Conservation (phyloP, 2,888 invertebrate species). For the Allophyes oxyacanthae region DNA sequence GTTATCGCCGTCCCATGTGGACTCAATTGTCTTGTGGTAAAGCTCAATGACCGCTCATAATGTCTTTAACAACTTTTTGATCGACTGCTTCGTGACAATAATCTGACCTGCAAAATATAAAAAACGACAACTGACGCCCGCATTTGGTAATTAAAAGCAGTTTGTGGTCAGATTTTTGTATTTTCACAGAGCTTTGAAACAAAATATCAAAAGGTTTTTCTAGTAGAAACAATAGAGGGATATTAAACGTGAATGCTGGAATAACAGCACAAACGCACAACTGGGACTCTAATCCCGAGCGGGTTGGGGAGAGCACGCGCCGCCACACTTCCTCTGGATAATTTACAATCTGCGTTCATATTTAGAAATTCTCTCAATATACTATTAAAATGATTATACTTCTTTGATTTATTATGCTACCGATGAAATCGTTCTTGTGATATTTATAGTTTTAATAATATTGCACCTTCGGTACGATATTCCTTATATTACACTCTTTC, state of each 20-base stretch:
- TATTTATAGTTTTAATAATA: slow-evolving; percentile 20
- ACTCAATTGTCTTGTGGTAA: slow-evolving; percentile 80
- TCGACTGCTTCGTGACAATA: slow-evolving; percentile 19
- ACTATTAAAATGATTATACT: slow-evolving; percentile 40
- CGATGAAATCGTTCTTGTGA: slow-evolving; percentile 1
- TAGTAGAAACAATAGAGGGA: slow-evolving; percentile 73
- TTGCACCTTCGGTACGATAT: slow-evolving; percentile 27
- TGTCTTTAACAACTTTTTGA: slow-evolving; percentile 56
- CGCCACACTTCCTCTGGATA: slow-evolving; percentile 69
- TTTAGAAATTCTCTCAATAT: slow-evolving; percentile 65
- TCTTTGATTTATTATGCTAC: slow-evolving; percentile 2
- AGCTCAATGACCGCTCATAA: slow-evolving; percentile 58
- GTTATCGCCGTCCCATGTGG: slow-evolving; percentile 73
- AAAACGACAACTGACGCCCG: slow-evolving; percentile 28
- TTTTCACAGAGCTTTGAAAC: slow-evolving; percentile 53
- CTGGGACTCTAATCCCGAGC: slow-evolving; percentile 78
- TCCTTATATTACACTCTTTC: slow-evolving; percentile 41
- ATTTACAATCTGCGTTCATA: slow-evolving; percentile 80
- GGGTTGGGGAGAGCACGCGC: slow-evolving; percentile 78
- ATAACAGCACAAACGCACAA: slow-evolving; percentile 79
- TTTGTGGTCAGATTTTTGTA: slow-evolving; percentile 46
- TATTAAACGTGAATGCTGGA: slow-evolving; percentile 71
- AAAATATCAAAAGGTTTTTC: slow-evolving; percentile 68
- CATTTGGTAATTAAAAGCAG: slow-evolving; percentile 53
- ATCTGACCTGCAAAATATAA: slow-evolving; percentile 20